phyloP scores from a whole-genome alignment of 2,113 vertebrate genomes.

The Ptychochromis oligacanthus region DNA sequence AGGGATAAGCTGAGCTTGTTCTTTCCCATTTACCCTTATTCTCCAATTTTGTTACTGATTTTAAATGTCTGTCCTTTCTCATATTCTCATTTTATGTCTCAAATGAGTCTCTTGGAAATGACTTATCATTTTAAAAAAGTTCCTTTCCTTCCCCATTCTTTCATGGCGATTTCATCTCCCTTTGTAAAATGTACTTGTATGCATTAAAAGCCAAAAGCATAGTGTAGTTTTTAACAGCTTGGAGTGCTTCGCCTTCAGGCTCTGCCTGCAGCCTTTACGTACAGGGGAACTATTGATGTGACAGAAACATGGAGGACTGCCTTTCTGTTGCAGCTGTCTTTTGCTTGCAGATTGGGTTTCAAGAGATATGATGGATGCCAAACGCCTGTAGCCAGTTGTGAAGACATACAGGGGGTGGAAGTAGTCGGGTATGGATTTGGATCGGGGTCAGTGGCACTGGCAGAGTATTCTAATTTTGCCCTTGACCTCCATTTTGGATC shows the following conservation, averaged over 20 bases:
- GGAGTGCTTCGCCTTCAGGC: conserved; percentile 18
- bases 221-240: conserved; percentile 9
- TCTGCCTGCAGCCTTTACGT: conserved; percentile 36
- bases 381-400: conserved; percentile 90
- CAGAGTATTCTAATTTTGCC: conserved; percentile 53
- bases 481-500: conserved; percentile 70
- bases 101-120: neutral
- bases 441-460: conserved; percentile 64
- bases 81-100: neutral
- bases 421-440: conserved; percentile 47
- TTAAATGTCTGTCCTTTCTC: neutral
- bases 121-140: neutral
- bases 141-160: neutral
- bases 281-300: conserved; percentile 27
- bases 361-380: conserved; percentile 87
- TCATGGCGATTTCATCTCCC: neutral
- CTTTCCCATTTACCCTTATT: neutral
- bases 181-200: neutral
- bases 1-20: conserved; percentile 28
- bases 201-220: neutral
- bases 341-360: conserved; percentile 89
- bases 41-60: neutral
- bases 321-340: conserved; percentile 86
- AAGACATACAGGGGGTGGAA: conserved; percentile 76
- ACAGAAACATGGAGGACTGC: conserved; percentile 50